Percentiles rank a stretch among this genome's conserved stretches.
These are phyloP conservation scores for Nomada fabriciana DNA, from an alignment of 2,888 invertebrate species.

Conservation along the genomic window DNA sequence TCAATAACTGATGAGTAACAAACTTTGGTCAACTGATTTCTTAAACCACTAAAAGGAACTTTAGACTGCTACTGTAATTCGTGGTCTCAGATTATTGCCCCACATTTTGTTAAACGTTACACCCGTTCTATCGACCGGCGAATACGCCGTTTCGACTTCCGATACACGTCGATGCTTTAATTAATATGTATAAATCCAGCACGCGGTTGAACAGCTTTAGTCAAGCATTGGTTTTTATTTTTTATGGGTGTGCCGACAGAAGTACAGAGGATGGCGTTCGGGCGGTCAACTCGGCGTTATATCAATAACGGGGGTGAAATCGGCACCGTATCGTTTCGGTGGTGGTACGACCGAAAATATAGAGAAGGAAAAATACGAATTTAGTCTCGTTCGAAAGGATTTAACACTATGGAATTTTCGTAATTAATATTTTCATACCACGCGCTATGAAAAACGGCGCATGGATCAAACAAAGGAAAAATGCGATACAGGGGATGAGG, in stretches of 20 bases:
- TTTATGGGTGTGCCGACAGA: slow-evolving; percentile 63
- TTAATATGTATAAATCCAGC: slow-evolving; percentile 61
- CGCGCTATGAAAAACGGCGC: slow-evolving; percentile 38
- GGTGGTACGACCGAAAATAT: background rate
- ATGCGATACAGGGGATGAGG: background rate
- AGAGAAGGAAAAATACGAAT: slow-evolving; percentile 17
- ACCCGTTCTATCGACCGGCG: slow-evolving; percentile 21
- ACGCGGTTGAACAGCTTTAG: slow-evolving; percentile 43
- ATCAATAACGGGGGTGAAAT: slow-evolving; percentile 41
- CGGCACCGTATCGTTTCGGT: background rate
- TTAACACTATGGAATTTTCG: slow-evolving; percentile 70
- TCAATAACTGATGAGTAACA: too few relatives aligned
- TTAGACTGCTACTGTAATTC: slow-evolving; percentile 21
- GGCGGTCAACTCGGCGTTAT: slow-evolving; percentile 21
- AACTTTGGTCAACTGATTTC: too few relatives aligned
- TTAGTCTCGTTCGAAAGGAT: slow-evolving; percentile 34
- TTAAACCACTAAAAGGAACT: too few relatives aligned
- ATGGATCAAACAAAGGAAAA: slow-evolving; percentile 10
- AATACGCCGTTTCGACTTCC: slow-evolving; percentile 35
- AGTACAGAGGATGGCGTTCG: slow-evolving; percentile 5
- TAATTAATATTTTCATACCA: slow-evolving; percentile 79
- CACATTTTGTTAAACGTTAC: slow-evolving; percentile 53
- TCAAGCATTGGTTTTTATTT: slow-evolving; percentile 75
- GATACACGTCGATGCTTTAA: slow-evolving; percentile 60
- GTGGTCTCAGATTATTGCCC: slow-evolving; percentile 40